Evolutionary conservation across 2,113 vertebrate genomes (phyloP), one percentile per base, ranked within the genome.

Genomic region (Leptobrachium leishanense): DNA sequence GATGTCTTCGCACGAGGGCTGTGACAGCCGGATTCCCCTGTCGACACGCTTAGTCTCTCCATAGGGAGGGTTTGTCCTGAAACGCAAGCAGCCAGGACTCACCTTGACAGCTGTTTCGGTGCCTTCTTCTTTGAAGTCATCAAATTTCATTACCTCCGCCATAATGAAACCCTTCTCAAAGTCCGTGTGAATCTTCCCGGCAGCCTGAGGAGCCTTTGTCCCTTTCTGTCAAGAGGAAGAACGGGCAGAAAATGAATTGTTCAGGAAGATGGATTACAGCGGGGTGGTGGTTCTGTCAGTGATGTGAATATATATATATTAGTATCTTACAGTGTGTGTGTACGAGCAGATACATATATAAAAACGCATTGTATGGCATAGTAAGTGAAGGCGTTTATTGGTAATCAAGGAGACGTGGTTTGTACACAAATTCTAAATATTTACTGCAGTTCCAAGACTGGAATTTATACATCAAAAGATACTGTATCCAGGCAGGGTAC

Each of bases 131-230:
- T 98, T 96, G 95, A 96, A 96, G 94, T 96, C 95, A 88, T 93
- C 93, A 8, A 95, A 97, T 96, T 98, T 96, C 96, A 98, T 98
- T 93, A 97, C 95, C 94, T 95, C 94, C 84, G 94, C 95, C 95
- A 95, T 96, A 95, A 98, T 96, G 93, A 98, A 99, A 90, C 95
- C 96, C 89, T 94, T 95, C 92, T 96, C 93, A 88, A 95, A 96
- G 91, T 95, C 94, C 46, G 92, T 93, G 85, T 92, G 94, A 92
- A 97, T 97, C 91, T 96, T 96, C 83, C 98, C 98, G 83, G 95
- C 94, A 91, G 95, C 95, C 89, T 96, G 96, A 90, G 94, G 95
- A 90, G 96, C 93, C 90, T 96, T 95, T 89, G 94, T 96, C 91
- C 94, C 94, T 92, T 94, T 96, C 95, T 96, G 93, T 95, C 91